Percentiles rank a stretch among this genome's conserved stretches.
Evolutionary conservation across 2,113 vertebrate species (phyloP).

Genomic region (Oncorhynchus mykiss): DNA sequence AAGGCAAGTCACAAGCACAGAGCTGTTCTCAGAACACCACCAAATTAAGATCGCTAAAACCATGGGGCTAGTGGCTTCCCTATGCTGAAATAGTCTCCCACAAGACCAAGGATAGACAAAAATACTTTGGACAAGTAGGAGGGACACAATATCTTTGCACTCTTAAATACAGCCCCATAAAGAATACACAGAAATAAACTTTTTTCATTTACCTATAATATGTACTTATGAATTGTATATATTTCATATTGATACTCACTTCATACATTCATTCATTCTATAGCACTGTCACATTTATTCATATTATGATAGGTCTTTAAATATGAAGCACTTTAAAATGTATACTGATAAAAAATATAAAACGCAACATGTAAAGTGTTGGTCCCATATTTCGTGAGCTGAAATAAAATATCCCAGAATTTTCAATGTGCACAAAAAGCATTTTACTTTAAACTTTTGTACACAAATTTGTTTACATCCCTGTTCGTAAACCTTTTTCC

Average conservation of each 20-base stretch:
- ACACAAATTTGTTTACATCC: no score
- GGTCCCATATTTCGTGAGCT: no score
- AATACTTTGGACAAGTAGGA: slow-evolving; percentile 5
- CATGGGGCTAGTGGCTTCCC: slow-evolving; percentile 6
- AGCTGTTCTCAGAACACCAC: slow-evolving; percentile 8
- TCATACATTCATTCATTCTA: slow-evolving; percentile 57
- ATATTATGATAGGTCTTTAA: slow-evolving; percentile 42
- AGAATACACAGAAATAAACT: slow-evolving; percentile 50
- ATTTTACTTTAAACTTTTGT: no score
- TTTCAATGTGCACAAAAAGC: no score
- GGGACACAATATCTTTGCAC: slow-evolving; percentile 38
- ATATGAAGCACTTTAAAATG: slow-evolving; percentile 38
- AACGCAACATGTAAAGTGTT: no score
- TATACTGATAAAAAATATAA: slow-evolving; percentile 7
- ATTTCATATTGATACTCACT: slow-evolving; percentile 40
- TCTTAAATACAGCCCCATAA: slow-evolving; percentile 41
- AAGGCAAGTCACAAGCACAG: slow-evolving; percentile 35
- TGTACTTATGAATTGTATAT: slow-evolving; percentile 44
- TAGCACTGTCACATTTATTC: slow-evolving; percentile 56
- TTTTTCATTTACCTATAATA: slow-evolving; percentile 32
- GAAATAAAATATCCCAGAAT: no score
- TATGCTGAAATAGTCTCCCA: slow-evolving; percentile 1
- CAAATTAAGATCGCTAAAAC: slow-evolving; percentile 9
- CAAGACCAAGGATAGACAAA: slow-evolving; percentile 20
- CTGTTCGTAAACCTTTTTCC: no score